Base-by-base conservation (phyloP, 2,888 invertebrate genomes). In the Disparrhopalites patrizii region DNA sequence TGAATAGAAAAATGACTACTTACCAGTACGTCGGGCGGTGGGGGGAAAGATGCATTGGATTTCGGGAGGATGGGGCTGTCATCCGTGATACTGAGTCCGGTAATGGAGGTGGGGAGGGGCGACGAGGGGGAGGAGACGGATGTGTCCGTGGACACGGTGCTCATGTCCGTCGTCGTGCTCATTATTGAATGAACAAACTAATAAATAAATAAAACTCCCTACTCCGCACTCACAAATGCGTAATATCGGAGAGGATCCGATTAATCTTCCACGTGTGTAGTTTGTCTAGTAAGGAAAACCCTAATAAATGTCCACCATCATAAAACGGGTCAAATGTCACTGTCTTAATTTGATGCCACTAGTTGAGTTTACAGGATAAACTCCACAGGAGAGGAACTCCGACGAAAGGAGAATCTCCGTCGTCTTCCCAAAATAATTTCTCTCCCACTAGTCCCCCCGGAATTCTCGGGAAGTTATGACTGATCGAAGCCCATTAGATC, bases 71-170 rank as follows among this genome's bases (percentile, higher is more conserved):
- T 20, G 20, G 31, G 47, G 3, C 20, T 18, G n/a, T 43, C 43
- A 25, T 50, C 60, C 5, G 57, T 38, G 8, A 60, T 30, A 30
- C 27, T 31, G 4, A 27, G 43, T 23, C 47, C 47, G 7, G 20
- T 43, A 27, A 58, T 58, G 15, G 40, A 23, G 15, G 40, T 18
- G 15, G 60, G 31, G 31, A 55, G 33, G 5, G 31, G 20, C 33
- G 55, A 55, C n/a, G n/a, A n/a, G n/a, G n/a, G n/a, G n/a, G n/a
- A n/a, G n/a, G n/a, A n/a, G n/a, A n/a, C n/a, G 20, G 55, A 60
- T 18, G 43, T 60, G 60, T 47, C 60, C 18, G 60, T 20, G 4
- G 60, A 60, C 4, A 60, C 50, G 30, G 60, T 60, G n/a, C 23
- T 13, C 20, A 47, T 25, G 25, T 38, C 58, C 43, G 58, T 58